phyloP scores from a whole-genome alignment of 2,888 invertebrate genomes.

The Eupithecia vulgata region DNA sequence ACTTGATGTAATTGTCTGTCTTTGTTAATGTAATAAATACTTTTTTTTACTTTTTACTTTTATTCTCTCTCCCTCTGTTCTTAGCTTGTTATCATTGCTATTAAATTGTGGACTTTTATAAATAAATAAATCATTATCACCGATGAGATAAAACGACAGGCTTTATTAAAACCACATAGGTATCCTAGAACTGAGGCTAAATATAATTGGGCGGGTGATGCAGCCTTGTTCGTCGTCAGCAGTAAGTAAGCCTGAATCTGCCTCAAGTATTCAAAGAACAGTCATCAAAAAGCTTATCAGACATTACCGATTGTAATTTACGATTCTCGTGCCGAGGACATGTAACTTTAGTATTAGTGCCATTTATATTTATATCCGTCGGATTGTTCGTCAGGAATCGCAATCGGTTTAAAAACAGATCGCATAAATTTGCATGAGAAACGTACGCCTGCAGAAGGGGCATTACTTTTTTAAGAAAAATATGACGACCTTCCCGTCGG shows the following conservation, averaged over 20 bases:
- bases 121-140: no score
- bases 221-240: neutral
- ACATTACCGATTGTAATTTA: conserved; percentile 55
- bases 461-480: conserved; percentile 82
- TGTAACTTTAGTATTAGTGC: conserved; percentile 64
- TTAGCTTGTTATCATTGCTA: no score
- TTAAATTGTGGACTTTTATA: no score
- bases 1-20: no score
- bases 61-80: no score
- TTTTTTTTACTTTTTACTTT: no score
- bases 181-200: neutral
- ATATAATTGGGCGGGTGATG: neutral
- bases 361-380: conserved; percentile 66
- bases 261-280: neutral
- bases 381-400: conserved; percentile 78
- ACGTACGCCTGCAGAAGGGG: conserved; percentile 68
- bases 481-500: conserved; percentile 79
- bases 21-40: no score
- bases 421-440: conserved; percentile 83
- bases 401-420: conserved; percentile 79
- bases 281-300: conserved; percentile 29
- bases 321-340: conserved; percentile 66
- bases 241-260: neutral
- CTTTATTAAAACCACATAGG: no score
- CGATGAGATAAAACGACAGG: no score